These are phyloP conservation scores for Dallia pectoralis DNA, from an alignment of 2,797 vertebrate genomes.

Conservation along the genomic window DNA sequence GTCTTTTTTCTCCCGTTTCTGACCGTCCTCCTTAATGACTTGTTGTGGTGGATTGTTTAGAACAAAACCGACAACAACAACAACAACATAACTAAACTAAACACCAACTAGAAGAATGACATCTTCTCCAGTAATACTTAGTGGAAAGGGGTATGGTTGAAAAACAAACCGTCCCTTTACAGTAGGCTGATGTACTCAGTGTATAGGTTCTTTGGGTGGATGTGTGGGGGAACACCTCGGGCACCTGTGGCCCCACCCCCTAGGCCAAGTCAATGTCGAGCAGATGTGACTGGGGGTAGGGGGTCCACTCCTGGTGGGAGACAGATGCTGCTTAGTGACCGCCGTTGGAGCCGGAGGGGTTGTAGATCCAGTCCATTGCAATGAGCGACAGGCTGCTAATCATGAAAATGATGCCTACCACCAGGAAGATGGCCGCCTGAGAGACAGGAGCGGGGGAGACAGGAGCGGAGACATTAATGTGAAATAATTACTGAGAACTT, in stretches of 20 bases:
- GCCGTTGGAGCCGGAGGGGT: constrained; percentile 77
- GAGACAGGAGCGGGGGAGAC: not conserved
- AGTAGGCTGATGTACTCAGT: constrained; percentile 43
- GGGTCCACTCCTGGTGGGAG: constrained; percentile 23
- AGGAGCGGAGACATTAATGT: not conserved
- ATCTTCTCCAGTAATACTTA: constrained; percentile 40
- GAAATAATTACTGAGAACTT: not conserved
- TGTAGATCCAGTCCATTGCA: constrained; percentile 91
- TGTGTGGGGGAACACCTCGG: not conserved
- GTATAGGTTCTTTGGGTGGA: constrained; percentile 56
- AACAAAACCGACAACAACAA: constrained; percentile 17
- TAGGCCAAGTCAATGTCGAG: constrained; percentile 1
- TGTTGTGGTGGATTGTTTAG: constrained; percentile 21
- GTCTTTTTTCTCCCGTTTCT: not conserved
- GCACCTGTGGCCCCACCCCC: not conserved
- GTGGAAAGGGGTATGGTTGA: constrained; percentile 15
- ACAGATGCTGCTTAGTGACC: constrained; percentile 76
- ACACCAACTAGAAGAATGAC: constrained; percentile 11
- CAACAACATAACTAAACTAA: not conserved
- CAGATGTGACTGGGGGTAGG: not conserved
- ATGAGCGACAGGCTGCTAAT: constrained; percentile 93
- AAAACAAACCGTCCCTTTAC: constrained; percentile 2
- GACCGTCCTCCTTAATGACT: not conserved
- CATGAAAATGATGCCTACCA: constrained; percentile 92
- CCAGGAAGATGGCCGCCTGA: constrained; percentile 86